Percentiles rank a stretch among this genome's conserved stretches.
Evolutionary conservation across 2,888 invertebrate genomes (phyloP).

Genomic region (Synanthedon tipuliformis): DNA sequence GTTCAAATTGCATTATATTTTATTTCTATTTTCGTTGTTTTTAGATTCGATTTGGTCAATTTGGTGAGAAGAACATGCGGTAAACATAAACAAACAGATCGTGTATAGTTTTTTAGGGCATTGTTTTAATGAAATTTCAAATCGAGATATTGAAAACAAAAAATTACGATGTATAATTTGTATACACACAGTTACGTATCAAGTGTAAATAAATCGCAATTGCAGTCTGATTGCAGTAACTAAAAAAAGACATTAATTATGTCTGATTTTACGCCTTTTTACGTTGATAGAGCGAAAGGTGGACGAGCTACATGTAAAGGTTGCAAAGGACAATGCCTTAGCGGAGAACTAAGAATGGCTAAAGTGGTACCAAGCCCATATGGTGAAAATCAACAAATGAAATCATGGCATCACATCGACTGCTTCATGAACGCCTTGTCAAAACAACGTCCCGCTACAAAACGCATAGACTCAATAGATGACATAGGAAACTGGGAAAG

Average conservation of each 20-base stretch:
- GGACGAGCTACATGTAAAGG: slow-evolving; percentile 87
- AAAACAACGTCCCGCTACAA: slow-evolving; percentile 84
- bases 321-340: slow-evolving; percentile 83
- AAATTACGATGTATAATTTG: no score
- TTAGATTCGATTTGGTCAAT: no score
- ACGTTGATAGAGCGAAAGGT: slow-evolving; percentile 82
- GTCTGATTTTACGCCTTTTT: slow-evolving; percentile 63
- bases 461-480: slow-evolving; percentile 81
- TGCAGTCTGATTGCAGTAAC: no score
- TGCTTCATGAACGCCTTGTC: slow-evolving; percentile 85
- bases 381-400: slow-evolving; percentile 79
- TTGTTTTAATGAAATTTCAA: no score
- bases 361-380: slow-evolving; percentile 85
- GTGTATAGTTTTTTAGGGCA: no score
- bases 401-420: slow-evolving; percentile 83
- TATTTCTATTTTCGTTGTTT: no score
- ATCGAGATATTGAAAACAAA: no score
- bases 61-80: no score
- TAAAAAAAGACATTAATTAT: slow-evolving; percentile 4
- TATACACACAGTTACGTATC: no score
- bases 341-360: slow-evolving; percentile 79
- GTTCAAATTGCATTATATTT: no score
- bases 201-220: no score
- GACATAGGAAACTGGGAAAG: slow-evolving; percentile 84
- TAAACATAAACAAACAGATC: no score